Evolutionary conservation across 2,113 vertebrate genomes (phyloP).

Genomic region (Coracopsis vasa): DNA sequence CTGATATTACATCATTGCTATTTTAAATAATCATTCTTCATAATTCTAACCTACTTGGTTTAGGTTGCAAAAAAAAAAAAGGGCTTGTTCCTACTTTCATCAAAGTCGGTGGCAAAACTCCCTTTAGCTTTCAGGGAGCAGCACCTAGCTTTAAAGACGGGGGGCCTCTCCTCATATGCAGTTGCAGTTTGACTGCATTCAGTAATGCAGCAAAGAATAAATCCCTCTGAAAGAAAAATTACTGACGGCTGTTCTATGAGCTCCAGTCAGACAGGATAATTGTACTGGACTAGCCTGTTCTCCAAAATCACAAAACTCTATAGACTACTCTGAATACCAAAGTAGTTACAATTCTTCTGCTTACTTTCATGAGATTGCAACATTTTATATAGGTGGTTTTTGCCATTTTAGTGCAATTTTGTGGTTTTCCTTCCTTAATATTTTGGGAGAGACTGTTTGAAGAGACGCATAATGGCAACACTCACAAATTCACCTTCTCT

Average conservation of each 20-base stretch:
- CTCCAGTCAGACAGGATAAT: neutral
- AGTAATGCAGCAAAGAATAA: neutral
- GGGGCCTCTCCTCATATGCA: neutral
- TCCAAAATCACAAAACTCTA: neutral
- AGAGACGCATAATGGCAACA: neutral
- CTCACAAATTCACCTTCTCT: neutral
- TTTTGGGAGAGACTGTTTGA: neutral
- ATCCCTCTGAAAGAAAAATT: neutral
- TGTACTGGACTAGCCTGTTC: neutral
- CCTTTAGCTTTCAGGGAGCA: constrained; percentile 11
- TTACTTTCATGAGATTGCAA: constrained; percentile 5
- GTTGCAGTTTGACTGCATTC: neutral
- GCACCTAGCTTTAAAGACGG: neutral
- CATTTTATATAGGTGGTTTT: neutral
- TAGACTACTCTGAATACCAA: neutral
- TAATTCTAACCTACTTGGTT: constrained; percentile 70
- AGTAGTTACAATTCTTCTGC: neutral
- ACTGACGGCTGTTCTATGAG: neutral
- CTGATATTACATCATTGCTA: constrained; percentile 77
- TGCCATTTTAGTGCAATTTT: neutral
- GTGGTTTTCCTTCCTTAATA: neutral
- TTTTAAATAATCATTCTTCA: constrained; percentile 73
- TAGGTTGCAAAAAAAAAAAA: constrained; percentile 53
- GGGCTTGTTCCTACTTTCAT: constrained; percentile 54
- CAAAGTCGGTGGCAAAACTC: constrained; percentile 13